Conservation (phyloP, 1,140 invertebrate genomes). For the Philotrypesis tridentata region DNA sequence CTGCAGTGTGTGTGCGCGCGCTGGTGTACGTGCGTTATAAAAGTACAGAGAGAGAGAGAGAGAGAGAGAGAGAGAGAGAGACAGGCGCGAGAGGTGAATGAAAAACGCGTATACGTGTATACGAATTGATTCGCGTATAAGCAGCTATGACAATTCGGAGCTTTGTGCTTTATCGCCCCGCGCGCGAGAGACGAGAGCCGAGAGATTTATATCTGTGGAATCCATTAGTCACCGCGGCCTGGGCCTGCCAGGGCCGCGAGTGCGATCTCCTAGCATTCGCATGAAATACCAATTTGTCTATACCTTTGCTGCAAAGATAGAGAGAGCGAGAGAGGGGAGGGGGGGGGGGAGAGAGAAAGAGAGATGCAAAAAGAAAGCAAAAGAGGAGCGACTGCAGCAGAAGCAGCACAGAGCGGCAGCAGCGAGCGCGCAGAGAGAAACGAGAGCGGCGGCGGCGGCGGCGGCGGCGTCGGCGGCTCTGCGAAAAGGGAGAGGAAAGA, state of each 20-base stretch:
- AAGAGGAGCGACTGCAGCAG: neutral
- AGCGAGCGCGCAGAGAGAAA: neutral
- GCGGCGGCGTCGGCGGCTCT: conserved; percentile 23
- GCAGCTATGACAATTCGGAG: neutral
- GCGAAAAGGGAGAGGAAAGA: neutral
- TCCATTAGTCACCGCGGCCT: conserved; percentile 7
- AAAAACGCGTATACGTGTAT: no score
- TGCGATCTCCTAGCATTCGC: neutral
- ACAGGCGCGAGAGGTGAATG: no score
- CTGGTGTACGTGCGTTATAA: no score
- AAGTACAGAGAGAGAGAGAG: neutral
- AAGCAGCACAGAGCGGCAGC: neutral
- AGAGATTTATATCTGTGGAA: conserved; percentile 39
- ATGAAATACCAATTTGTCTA: conserved; percentile 48
- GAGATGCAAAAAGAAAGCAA: conserved; percentile 34
- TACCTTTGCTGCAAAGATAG: conserved; percentile 20
- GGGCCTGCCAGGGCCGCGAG: neutral
- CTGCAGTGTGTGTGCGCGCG: no score
- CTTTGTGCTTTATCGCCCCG: neutral
- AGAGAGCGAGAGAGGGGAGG: neutral
- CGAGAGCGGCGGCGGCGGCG: neutral
- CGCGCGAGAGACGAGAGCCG: neutral
- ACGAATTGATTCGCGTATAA: no score
- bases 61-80: neutral
- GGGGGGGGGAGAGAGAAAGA: no score